Percentiles rank a stretch among this genome's conserved stretches.
These are phyloP conservation scores for Drosophila baimaii DNA, from an alignment of 1,140 invertebrate species.

Conservation along the genomic window DNA sequence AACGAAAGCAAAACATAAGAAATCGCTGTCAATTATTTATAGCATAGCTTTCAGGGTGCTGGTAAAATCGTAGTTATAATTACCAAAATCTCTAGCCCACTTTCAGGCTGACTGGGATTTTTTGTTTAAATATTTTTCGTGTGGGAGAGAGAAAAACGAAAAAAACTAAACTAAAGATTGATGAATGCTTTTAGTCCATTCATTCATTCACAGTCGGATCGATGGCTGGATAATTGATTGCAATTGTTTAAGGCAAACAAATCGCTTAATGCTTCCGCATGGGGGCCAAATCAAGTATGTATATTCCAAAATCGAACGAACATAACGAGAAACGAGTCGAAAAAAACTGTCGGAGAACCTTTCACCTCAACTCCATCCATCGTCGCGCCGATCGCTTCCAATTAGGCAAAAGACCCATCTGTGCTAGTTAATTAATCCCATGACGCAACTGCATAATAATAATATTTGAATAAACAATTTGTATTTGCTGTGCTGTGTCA, in stretches of 20 bases:
- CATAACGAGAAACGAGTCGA: conserved; percentile 1
- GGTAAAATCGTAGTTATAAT: neutral
- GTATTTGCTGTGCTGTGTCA: no score
- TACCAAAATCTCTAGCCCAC: neutral
- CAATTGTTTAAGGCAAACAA: conserved; percentile 58
- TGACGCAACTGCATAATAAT: conserved; percentile 43
- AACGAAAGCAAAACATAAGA: conserved; percentile 15
- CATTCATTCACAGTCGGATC: neutral
- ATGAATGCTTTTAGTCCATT: conserved; percentile 48
- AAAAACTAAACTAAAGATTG: conserved; percentile 24
- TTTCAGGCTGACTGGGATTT: conserved; percentile 2
- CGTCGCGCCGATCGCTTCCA: conserved; percentile 30
- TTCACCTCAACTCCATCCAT: conserved; percentile 40
- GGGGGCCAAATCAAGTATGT: conserved; percentile 14
- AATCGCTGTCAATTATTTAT: neutral
- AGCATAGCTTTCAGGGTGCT: conserved; percentile 20
- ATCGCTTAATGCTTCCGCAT: conserved; percentile 55
- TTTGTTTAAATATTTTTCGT: neutral
- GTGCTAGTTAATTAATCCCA: conserved; percentile 34
- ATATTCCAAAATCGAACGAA: conserved; percentile 3
- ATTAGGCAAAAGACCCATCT: conserved; percentile 49
- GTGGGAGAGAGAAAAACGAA: conserved; percentile 8
- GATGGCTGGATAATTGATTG: conserved; percentile 45
- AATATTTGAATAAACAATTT: conserved; percentile 17
- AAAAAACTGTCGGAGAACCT: conserved; percentile 36